These are phyloP conservation scores for Unio delphinus DNA, from an alignment of 2,888 invertebrate genomes.

Conservation along the genomic window DNA sequence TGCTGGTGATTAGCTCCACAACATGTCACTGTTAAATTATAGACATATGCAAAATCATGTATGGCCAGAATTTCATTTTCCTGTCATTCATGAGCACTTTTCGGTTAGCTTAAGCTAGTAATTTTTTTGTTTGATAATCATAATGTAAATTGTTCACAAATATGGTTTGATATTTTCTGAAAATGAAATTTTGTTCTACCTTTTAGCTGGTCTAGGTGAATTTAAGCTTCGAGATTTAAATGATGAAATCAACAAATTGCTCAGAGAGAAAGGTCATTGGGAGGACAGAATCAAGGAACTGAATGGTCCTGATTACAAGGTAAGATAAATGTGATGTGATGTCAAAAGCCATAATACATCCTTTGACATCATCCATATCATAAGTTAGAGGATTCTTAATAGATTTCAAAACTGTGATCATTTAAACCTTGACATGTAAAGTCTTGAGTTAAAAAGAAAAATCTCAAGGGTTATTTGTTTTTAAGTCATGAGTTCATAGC, in stretches of 20 bases:
- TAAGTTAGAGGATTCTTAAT: no score
- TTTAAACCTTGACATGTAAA: no score
- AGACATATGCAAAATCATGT: no score
- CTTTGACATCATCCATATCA: neutral
- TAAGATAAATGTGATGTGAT: slow-evolving; percentile 18
- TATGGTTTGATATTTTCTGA: neutral
- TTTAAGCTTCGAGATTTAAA: slow-evolving; percentile 97
- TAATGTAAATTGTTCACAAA: neutral
- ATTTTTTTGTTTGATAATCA: no score
- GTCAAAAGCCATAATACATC: neutral
- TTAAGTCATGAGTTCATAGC: no score
- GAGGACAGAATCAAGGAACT: slow-evolving; percentile 95
- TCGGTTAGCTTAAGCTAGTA: neutral
- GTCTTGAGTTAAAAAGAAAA: no score
- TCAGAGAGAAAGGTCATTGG: slow-evolving; percentile 97
- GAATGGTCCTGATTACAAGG: slow-evolving; percentile 88
- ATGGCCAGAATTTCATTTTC: no score
- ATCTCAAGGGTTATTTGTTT: no score
- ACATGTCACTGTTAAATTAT: no score
- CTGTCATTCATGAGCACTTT: no score
- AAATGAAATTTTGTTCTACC: slow-evolving; percentile 11
- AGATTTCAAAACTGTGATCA: no score
- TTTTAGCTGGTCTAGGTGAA: slow-evolving; percentile 94
- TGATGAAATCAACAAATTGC: slow-evolving; percentile 98
- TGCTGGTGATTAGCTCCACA: no score